Conservation (phyloP, 2,797 vertebrate species). For the Melanotaenia maccullochi region DNA sequence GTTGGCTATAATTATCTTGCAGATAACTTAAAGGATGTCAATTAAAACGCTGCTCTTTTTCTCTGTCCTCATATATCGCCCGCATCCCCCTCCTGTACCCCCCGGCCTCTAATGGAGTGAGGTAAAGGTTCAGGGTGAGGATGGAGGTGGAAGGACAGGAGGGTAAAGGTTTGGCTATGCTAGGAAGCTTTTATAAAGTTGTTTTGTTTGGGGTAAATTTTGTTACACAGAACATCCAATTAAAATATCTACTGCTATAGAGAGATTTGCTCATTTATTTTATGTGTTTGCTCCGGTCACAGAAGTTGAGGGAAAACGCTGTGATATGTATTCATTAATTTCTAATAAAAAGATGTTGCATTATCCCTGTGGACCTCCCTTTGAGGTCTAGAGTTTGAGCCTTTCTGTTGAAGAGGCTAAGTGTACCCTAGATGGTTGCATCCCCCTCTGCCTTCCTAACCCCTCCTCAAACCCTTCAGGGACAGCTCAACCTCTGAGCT, state of each 20-base stretch:
- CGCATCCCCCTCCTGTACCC: background rate
- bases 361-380: conserved; percentile 43
- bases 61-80: conserved; percentile 50
- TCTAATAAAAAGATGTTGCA: conserved; percentile 18
- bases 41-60: conserved; percentile 75
- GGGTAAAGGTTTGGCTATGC: conserved; percentile 20
- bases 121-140: conserved; percentile 67
- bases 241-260: conserved; percentile 11
- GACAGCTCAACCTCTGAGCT: conserved; percentile 46
- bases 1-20: conserved; percentile 81
- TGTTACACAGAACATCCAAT: conserved; percentile 35
- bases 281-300: conserved; percentile 8
- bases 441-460: conserved; percentile 37
- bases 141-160: conserved; percentile 28
- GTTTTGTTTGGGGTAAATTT: conserved; percentile 45
- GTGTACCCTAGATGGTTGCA: conserved; percentile 45
- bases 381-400: conserved; percentile 47
- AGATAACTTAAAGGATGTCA: conserved; percentile 80
- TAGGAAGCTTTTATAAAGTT: conserved; percentile 34
- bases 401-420: conserved; percentile 57
- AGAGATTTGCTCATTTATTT: conserved; percentile 22
- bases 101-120: conserved; percentile 40
- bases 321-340: conserved; percentile 46
- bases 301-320: conserved; percentile 8
- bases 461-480: conserved; percentile 36